phyloP scores from a whole-genome alignment of 2,888 invertebrate genomes.

The Hirtodrosophila histrioides region DNA sequence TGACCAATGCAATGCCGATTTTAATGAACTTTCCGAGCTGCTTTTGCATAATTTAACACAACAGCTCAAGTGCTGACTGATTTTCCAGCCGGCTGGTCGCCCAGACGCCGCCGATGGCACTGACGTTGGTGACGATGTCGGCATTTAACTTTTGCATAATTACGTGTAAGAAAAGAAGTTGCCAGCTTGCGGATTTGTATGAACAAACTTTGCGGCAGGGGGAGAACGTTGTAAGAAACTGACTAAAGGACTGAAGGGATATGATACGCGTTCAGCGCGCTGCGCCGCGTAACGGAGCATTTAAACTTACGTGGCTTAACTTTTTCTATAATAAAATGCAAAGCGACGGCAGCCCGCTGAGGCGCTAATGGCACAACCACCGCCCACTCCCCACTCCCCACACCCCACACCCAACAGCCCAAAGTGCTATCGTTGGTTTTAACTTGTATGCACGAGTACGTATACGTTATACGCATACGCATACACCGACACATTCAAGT shows the following conservation, averaged over 20 bases:
- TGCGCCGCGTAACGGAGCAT: slow-evolving; percentile 2
- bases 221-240: slow-evolving; percentile 20
- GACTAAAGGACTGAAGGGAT: slow-evolving; percentile 7
- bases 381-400: too few relatives aligned
- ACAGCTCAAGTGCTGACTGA: slow-evolving; percentile 60
- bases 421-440: slow-evolving; percentile 48
- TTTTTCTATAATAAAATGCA: slow-evolving; percentile 36
- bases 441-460: slow-evolving; percentile 29
- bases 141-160: slow-evolving; percentile 76
- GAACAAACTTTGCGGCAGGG: slow-evolving; percentile 16
- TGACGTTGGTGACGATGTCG: slow-evolving; percentile 26
- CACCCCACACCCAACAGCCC: too few relatives aligned
- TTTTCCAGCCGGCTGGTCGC: slow-evolving; percentile 61
- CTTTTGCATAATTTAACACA: slow-evolving; percentile 69
- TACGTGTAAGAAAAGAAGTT: slow-evolving; percentile 62
- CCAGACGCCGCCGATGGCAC: slow-evolving; percentile 39
- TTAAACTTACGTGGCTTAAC: slow-evolving; percentile 33
- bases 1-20: slow-evolving; percentile 33
- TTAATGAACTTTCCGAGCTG: slow-evolving; percentile 45
- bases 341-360: slow-evolving; percentile 4
- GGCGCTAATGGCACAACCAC: slow-evolving; percentile 28
- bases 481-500: slow-evolving; percentile 16
- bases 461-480: slow-evolving; percentile 4
- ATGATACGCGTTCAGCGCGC: slow-evolving; percentile 7
- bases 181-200: slow-evolving; percentile 21